A percentile compares a stretch with the other conserved stretches of the same genome.
Evolutionary conservation across 2,888 invertebrate genomes (phyloP).

Genomic region (Gymnosoma rotundatum): DNA sequence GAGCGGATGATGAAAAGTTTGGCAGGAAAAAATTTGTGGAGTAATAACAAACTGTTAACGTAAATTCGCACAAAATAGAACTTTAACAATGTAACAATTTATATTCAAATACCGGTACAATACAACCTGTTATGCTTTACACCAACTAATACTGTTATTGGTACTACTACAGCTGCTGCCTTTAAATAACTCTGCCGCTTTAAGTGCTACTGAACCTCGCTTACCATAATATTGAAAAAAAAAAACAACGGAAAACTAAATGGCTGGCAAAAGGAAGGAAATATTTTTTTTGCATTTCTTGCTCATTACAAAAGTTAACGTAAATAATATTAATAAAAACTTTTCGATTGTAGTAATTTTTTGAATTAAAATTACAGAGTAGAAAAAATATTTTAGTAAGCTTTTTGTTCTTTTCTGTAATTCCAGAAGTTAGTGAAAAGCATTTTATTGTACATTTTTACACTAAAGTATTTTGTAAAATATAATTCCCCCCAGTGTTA

Average conservation of each 20-base stretch:
- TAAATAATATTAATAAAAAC: conserved; percentile 4
- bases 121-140: conserved; percentile 26
- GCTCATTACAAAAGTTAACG: not conserved
- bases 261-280: conserved; percentile 47
- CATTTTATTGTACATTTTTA: no score
- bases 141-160: not conserved
- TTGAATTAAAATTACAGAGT: no score
- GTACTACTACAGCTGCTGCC: not conserved
- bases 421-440: no score
- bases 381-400: no score
- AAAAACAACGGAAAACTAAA: conserved; percentile 25
- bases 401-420: no score
- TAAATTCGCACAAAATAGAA: conserved; percentile 44
- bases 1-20: no score
- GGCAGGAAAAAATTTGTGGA: no score
- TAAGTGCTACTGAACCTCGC: not conserved
- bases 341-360: conserved; percentile 6
- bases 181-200: not conserved
- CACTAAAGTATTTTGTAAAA: no score
- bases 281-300: conserved; percentile 14
- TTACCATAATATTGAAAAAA: not conserved
- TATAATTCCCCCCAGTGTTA: no score
- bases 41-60: not conserved
- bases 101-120: conserved; percentile 54
- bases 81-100: conserved; percentile 53